These are phyloP conservation scores for Parnassius glacialis DNA, from an alignment of 2,888 invertebrate species.

Conservation along the genomic window DNA sequence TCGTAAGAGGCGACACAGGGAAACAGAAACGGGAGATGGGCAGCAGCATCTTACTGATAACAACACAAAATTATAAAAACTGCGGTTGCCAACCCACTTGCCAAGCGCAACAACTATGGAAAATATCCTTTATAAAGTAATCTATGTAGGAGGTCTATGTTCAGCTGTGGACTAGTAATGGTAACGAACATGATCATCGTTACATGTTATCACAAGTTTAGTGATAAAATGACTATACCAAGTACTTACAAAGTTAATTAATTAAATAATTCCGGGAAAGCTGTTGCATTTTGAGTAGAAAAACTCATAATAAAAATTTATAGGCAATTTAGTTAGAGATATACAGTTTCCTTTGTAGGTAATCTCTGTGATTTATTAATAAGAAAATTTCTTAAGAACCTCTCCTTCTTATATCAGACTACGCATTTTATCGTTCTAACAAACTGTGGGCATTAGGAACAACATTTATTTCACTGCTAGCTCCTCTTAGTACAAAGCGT, in stretches of 20 bases:
- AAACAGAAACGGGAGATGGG: too few species aligned
- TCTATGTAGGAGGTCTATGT: too few species aligned
- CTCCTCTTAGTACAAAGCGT: not conserved
- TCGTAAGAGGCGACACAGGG: too few species aligned
- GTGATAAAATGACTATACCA: not conserved
- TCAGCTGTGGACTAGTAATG: too few species aligned
- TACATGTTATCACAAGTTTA: too few species aligned
- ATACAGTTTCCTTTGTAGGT: slow-evolving; percentile 58
- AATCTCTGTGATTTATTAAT: slow-evolving; percentile 69
- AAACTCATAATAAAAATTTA: slow-evolving; percentile 78
- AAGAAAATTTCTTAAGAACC: slow-evolving; percentile 49
- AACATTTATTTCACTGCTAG: slow-evolving; percentile 7
- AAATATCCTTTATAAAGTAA: too few species aligned
- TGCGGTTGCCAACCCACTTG: too few species aligned
- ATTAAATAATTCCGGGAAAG: slow-evolving; percentile 20
- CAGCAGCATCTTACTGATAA: too few species aligned
- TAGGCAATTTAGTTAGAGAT: slow-evolving; percentile 72
- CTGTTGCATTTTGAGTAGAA: slow-evolving; percentile 47
- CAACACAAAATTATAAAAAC: too few species aligned
- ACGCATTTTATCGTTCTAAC: slow-evolving; percentile 25
- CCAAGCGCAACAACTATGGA: too few species aligned
- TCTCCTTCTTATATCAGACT: slow-evolving; percentile 22
- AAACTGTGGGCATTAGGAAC: slow-evolving; percentile 18
- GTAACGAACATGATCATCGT: too few species aligned
- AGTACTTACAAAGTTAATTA: slow-evolving; percentile 1